Evolutionary conservation across 2,888 invertebrate genomes (phyloP), one percentile per base, ranked within the genome.

Genomic region (Ochropleura leucogaster): DNA sequence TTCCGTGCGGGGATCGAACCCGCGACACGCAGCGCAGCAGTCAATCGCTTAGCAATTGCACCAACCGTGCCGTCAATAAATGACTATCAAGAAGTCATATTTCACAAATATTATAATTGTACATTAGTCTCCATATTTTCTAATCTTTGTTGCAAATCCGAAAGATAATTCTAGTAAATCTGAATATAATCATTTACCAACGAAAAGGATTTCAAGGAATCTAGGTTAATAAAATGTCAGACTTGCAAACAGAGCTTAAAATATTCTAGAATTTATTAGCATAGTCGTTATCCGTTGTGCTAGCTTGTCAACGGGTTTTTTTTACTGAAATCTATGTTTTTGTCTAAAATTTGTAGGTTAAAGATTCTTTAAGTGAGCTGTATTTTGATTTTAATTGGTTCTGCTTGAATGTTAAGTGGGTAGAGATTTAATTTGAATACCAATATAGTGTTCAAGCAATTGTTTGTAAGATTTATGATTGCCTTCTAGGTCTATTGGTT

Each of bases 201-300:
- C 53, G 40, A 42, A 62, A 64, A 84, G 75, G 70, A 76, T 81
- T 66, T 59, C 72, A 20, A 67, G 72, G 74, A 67, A 87, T 85
- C 68, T 80, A 74, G 87, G 87, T 74, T 83, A 85, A 74, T 76
- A 83, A 77, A 85, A 77, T 86, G 65, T 72, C 77, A 79, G 74
- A 60, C 60, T 77, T 53, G 46, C 64, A 55, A 72, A 76, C 65
- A 51, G 8, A 64, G 68, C 49, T 46, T 44, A 51, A 70, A 68
- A 69, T 73, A 86, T 85, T 71, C 75, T 84, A 65, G 73, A 83
- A 74, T 77, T 10, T 72, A 87, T 85, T 87, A 64, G 69, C 85
- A 83, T 83, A 77, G 66, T 76, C 5, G 67, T 71, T 68, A 65
- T 53, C 49, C 20, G 68, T 64, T 47, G 20, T 66, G 66, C 14